phyloP scores from a whole-genome alignment of 1,140 invertebrate species.

The Drosophila miranda region DNA sequence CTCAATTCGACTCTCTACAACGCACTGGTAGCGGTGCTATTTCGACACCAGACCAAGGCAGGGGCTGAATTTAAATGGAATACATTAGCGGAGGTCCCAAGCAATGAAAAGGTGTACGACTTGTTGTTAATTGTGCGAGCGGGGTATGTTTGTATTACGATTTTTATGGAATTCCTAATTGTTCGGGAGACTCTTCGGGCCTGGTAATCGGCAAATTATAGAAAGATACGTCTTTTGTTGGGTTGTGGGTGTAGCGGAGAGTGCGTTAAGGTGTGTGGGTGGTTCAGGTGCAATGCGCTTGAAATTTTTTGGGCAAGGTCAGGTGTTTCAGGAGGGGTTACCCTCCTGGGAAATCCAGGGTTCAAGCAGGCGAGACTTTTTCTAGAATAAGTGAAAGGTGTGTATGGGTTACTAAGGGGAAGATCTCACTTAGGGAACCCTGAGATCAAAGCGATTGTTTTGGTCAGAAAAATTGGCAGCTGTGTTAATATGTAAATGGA shows the following conservation, averaged over 20 bases:
- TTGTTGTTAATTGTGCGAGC: conserved; percentile 11
- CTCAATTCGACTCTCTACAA: conserved; percentile 17
- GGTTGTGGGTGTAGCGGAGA: neutral
- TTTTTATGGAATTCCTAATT: conserved; percentile 10
- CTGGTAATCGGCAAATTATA: conserved; percentile 30
- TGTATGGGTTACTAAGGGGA: too few relatives aligned
- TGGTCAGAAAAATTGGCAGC: too few relatives aligned
- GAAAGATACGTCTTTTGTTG: conserved; percentile 14
- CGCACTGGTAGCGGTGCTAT: conserved; percentile 32
- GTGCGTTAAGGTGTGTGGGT: neutral
- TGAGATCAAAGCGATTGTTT: too few relatives aligned
- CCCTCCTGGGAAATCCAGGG: neutral
- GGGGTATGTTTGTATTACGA: conserved; percentile 2
- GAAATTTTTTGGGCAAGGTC: conserved; percentile 28
- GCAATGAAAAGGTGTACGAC: conserved; percentile 49
- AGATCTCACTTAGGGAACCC: too few relatives aligned
- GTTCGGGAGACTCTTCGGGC: conserved; percentile 9
- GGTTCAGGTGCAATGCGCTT: conserved; percentile 24
- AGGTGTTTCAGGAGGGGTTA: neutral
- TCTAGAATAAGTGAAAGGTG: neutral
- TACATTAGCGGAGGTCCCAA: conserved; percentile 25
- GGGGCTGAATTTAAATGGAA: conserved; percentile 51
- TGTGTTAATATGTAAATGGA: too few relatives aligned
- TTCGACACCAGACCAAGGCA: conserved; percentile 16
- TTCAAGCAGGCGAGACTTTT: neutral